Conservation (phyloP, 1,140 invertebrate genomes). For the Drosophila kohkoa region DNA sequence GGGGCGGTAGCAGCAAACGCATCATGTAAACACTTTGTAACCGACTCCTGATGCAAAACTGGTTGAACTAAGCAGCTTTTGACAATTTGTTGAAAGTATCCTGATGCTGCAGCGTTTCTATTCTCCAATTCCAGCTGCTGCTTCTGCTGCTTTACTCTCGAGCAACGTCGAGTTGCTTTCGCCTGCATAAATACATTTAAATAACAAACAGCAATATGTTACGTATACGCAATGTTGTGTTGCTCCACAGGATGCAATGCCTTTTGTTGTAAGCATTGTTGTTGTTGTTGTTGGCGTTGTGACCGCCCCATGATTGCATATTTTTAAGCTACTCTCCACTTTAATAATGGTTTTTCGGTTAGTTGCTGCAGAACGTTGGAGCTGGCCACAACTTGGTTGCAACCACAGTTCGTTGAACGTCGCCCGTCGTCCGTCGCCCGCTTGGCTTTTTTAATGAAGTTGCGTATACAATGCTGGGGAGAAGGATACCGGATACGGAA, state of each 20-base stretch:
- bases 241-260: conserved; percentile 5
- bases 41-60: conserved; percentile 38
- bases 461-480: conserved; percentile 45
- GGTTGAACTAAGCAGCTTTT: conserved; percentile 68
- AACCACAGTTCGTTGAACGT: conserved; percentile 36
- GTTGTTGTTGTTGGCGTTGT: conserved; percentile 52
- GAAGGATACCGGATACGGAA: conserved; percentile 40
- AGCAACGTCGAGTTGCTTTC: conserved; percentile 37
- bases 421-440: background rate
- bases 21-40: conserved; percentile 44
- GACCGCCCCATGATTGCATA: conserved; percentile 67
- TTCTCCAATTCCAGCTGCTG: conserved; percentile 9
- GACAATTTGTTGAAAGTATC: conserved; percentile 75
- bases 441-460: conserved; percentile 67
- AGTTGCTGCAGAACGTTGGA: conserved; percentile 45
- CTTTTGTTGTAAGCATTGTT: conserved; percentile 20
- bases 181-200: conserved; percentile 81
- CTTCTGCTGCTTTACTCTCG: conserved; percentile 32
- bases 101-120: conserved; percentile 1
- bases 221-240: conserved; percentile 71
- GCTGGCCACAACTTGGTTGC: conserved; percentile 56
- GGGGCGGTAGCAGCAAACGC: background rate
- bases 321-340: conserved; percentile 73
- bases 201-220: conserved; percentile 76
- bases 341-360: conserved; percentile 80